Percentiles rank a stretch among this genome's conserved stretches.
phyloP scores from a whole-genome alignment of 2,888 invertebrate genomes.

The Apamea sordens region DNA sequence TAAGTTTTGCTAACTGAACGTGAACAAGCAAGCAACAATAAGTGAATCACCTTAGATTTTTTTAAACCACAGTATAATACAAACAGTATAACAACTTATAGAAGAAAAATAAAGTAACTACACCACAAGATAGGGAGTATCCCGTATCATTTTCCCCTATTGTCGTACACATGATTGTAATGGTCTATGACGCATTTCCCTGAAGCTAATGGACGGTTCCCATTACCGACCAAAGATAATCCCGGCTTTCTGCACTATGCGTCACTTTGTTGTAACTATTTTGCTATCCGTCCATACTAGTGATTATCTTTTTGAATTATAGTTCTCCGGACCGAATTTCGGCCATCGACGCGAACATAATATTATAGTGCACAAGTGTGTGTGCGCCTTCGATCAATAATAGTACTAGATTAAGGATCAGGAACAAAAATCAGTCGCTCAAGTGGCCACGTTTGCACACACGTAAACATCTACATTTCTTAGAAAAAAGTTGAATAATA shows the following conservation, averaged over 20 bases:
- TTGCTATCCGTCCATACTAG: conserved; percentile 11
- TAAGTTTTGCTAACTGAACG: not conserved
- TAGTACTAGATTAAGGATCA: no score
- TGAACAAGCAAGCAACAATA: not conserved
- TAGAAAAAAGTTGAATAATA: no score
- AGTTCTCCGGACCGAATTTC: not conserved
- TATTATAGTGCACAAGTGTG: not conserved
- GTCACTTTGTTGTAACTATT: conserved; percentile 24
- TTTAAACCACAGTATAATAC: not conserved
- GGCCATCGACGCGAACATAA: not conserved
- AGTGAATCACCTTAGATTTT: not conserved
- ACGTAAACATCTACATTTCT: no score
- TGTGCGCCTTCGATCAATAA: no score
- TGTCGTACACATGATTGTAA: conserved; percentile 34
- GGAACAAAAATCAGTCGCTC: no score
- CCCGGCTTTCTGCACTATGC: conserved; percentile 25
- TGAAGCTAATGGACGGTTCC: conserved; percentile 54
- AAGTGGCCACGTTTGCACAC: no score
- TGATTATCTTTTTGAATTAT: conserved; percentile 1
- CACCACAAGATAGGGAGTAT: not conserved
- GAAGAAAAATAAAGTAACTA: not conserved
- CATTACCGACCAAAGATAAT: conserved; percentile 49
- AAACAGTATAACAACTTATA: not conserved
- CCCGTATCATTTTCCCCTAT: conserved; percentile 23
- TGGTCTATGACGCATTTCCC: conserved; percentile 31